Evolutionary conservation across 2,888 invertebrate species (phyloP).

Genomic region (Hyposoter dolosus): DNA sequence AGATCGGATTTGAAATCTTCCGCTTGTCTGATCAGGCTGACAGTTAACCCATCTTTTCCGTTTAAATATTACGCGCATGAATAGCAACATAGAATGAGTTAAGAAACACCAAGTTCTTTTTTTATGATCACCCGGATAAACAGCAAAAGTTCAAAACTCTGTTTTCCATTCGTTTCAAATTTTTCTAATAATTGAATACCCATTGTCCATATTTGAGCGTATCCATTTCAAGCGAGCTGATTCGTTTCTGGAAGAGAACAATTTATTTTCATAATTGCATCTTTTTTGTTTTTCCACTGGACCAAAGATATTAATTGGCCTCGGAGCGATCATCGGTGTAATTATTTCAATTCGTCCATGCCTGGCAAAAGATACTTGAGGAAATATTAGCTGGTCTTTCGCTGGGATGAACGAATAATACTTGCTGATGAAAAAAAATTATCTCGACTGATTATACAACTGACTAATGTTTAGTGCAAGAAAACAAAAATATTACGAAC

Average conservation of each 20-base stretch:
- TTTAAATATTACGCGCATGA: conserved; percentile 20
- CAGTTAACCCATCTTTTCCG: conserved; percentile 42
- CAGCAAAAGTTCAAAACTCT: neutral
- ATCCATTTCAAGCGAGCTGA: neutral
- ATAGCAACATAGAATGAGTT: neutral
- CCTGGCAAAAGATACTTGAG: neutral
- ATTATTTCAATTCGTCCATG: neutral
- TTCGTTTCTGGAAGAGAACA: neutral
- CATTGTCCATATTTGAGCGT: neutral
- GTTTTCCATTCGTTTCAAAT: neutral
- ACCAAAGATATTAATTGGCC: neutral
- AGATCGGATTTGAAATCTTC: conserved; percentile 38
- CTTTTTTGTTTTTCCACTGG: neutral
- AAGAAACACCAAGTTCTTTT: neutral
- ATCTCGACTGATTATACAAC: neutral
- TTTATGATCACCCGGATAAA: neutral
- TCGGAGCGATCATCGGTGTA: neutral
- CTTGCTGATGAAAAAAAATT: neutral
- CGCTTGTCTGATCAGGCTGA: conserved; percentile 40
- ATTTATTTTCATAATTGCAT: neutral
- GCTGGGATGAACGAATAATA: neutral
- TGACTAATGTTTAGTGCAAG: too few species aligned
- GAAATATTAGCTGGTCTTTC: neutral
- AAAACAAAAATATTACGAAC: conserved; percentile 7
- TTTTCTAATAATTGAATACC: neutral